phyloP scores from a whole-genome alignment of 2,888 invertebrate genomes.

The Erebia epiphron region DNA sequence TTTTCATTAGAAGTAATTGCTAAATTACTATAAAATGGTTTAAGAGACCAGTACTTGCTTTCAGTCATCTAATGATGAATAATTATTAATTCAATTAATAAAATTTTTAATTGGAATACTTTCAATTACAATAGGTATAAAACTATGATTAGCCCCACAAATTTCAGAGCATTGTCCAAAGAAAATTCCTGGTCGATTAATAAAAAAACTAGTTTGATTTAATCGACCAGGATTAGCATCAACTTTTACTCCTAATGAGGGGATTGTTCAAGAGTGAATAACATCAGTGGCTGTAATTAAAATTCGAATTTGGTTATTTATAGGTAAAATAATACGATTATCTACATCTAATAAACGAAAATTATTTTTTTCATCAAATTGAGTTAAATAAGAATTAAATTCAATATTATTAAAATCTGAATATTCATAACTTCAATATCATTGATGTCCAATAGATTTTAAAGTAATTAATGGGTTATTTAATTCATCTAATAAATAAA shows the following conservation, averaged over 20 bases:
- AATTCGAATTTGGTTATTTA: conserved; percentile 85
- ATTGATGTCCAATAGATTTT: conserved; percentile 86
- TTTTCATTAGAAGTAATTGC: conserved; percentile 85
- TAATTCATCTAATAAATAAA: conserved; percentile 85
- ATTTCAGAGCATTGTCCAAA: conserved; percentile 92
- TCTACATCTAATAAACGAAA: conserved; percentile 55
- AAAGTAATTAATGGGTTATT: conserved; percentile 75
- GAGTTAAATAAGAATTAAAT: conserved; percentile 44
- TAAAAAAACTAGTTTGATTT: conserved; percentile 78
- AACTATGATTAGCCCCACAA: conserved; percentile 90
- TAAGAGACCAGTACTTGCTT: conserved; percentile 88
- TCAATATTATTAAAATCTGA: conserved; percentile 73
- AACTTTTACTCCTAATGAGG: conserved; percentile 84
- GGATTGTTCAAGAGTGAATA: conserved; percentile 86
- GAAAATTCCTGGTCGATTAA: conserved; percentile 85
- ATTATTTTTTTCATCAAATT: conserved; percentile 18
- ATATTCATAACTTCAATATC: conserved; percentile 87
- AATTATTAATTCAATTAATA: conserved; percentile 77
- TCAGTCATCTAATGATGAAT: conserved; percentile 85
- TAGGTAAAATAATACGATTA: conserved; percentile 81
- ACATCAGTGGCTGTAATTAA: conserved; percentile 85
- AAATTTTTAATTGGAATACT: conserved; percentile 83
- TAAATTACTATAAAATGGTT: conserved; percentile 85
- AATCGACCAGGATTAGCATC: conserved; percentile 85
- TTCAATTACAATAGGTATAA: conserved; percentile 85